These are phyloP conservation scores for Pseudococcus jackbeardsleyi DNA, from an alignment of 2,888 invertebrate genomes.

Conservation along the genomic window DNA sequence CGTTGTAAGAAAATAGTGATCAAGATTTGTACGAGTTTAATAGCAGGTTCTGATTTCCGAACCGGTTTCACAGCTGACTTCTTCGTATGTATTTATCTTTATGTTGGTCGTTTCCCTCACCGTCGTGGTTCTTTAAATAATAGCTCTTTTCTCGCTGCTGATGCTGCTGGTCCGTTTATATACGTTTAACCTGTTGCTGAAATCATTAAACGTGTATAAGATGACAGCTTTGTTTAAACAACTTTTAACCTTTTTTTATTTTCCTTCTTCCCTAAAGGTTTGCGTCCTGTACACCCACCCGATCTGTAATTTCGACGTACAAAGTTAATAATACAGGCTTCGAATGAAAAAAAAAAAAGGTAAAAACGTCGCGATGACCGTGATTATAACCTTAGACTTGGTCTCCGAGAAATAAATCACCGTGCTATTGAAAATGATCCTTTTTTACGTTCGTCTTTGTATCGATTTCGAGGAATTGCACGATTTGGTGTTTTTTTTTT, in stretches of 20 bases:
- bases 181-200: conserved; percentile 62
- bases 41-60: conserved; percentile 54
- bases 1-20: conserved; percentile 58
- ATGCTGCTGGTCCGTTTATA: conserved; percentile 3
- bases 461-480: neutral
- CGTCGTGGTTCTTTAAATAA: neutral
- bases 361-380: conserved; percentile 38
- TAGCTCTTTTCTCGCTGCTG: neutral
- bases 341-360: conserved; percentile 44
- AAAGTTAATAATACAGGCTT: conserved; percentile 40
- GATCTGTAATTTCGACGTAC: conserved; percentile 36
- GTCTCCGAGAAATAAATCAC: conserved; percentile 8
- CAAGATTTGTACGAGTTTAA: conserved; percentile 59
- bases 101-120: neutral
- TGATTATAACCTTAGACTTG: conserved; percentile 29
- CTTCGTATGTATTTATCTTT: conserved; percentile 59
- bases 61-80: conserved; percentile 63
- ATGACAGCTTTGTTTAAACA: conserved; percentile 58
- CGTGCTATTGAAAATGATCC: neutral
- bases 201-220: conserved; percentile 58
- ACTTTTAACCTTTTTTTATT: conserved; percentile 55
- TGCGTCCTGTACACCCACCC: conserved; percentile 46
- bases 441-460: neutral
- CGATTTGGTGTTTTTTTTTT: neutral
- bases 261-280: neutral